Evolutionary conservation across 2,113 vertebrate genomes (phyloP).

Genomic region (Chaetorhynchus papuensis): DNA sequence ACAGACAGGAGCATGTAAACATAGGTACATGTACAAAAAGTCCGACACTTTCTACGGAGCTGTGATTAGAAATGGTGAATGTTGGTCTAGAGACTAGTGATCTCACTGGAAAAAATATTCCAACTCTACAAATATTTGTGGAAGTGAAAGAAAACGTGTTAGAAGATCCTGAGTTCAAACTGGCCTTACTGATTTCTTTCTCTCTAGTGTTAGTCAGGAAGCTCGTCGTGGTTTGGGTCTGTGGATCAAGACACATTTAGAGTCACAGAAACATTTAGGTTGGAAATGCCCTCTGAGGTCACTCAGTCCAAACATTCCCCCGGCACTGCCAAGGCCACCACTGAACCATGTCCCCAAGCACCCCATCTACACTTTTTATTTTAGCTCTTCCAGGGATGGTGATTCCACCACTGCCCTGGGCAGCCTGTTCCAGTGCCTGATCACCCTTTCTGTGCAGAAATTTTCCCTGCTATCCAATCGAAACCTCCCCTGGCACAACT

Average conservation of each 20-base stretch:
- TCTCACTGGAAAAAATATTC: not conserved
- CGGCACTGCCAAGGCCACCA: not conserved
- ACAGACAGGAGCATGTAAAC: not conserved
- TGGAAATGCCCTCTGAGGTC: not conserved
- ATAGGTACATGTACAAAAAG: not conserved
- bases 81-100: not conserved
- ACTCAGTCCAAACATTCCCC: not conserved
- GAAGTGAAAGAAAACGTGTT: not conserved
- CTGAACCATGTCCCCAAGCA: no score
- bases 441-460: no score
- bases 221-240: accelerated
- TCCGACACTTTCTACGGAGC: not conserved
- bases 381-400: not conserved
- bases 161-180: not conserved
- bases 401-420: not conserved
- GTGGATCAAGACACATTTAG: not conserved
- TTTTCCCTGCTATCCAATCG: not conserved
- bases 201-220: not conserved
- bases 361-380: not conserved
- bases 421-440: not conserved
- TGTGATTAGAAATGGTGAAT: not conserved
- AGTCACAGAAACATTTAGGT: not conserved
- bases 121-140: not conserved
- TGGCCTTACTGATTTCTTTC: not conserved
- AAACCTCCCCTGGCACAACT: not conserved